Base-by-base conservation (phyloP, 1,140 invertebrate genomes). In the Cryptotermes secundus region DNA sequence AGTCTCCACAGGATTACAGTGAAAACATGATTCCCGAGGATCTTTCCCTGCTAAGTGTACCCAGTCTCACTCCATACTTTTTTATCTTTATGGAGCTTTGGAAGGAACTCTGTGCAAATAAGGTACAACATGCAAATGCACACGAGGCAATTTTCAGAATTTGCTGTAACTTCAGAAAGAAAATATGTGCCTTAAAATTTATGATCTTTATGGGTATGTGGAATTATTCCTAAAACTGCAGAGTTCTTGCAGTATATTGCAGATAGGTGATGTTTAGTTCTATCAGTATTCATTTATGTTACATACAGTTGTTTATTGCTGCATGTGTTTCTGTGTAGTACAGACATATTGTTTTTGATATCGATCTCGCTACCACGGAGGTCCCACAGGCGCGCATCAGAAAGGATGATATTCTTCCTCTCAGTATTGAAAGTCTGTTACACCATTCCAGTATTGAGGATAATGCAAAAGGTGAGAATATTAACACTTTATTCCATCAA, bases 381-480 rank as follows among this genome's bases (percentile, higher is more conserved):
- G 88, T 93, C 31, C 86, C 86, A 88, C 87, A 89, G 87, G 88
- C 91, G 88, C 88, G 90, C 88, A 86, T 91, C 87, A 88, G 90
- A 88, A 89, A 92, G 89, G 83, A 89, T 79, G 89, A 93, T 88
- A 89, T 94, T 86, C 86, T 92, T 86, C 86, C 90, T 87, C 90
- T 92, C 88, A 92, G 93, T 89, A 85, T 92, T 87, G 87, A 93
- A 89, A 90, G 90, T 86, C 87, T 95, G 87, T 87, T 91, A 86
- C 92, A 92, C 88, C 90, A 93, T 90, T 89, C 90, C 83, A 89
- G 91, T 86, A 88, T 91, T 85, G 89, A 91, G 88, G 85, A 92
- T 84, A 89, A 90, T 85, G 90, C 87, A 84, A 89, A 89, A 88
- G 89, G 91, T 91, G 86, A 86, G 83, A n/a, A 10, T 38, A 72